Evolutionary conservation across 2,888 invertebrate genomes (phyloP), one percentile per base, ranked within the genome.

Genomic region (Metacarcinus magister): DNA sequence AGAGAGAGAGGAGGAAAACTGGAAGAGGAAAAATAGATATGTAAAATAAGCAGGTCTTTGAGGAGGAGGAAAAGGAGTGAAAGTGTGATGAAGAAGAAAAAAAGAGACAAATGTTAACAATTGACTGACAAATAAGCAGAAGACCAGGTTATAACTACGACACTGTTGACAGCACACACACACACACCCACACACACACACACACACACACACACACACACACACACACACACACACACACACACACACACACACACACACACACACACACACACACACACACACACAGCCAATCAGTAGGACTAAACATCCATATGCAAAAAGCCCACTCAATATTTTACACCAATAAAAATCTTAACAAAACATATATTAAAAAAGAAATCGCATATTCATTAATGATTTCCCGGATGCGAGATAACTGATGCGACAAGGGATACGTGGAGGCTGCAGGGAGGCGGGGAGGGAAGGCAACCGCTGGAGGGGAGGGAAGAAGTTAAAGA

Each of bases 201-300:
- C 32, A 90, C 90, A 90, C 32, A 90, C 32, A 90, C 89, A 89
- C 28, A 89, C 89, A 89, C 28, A 89, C 28, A 89, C 89, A 89
- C 28, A 89, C 16, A 89, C 89, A 89, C 28, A 89, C 89, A 89
- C 28, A 89, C 28, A 89, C 89, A 89, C 90, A 90, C n/a, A 32
- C n/a, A 90, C 90, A 90, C 32, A n/a, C 43, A n/a, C 90, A 28
- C 89, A 89, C 23, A 19, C 23, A 19, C 89, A 89, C 23, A 89
- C 43, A 19, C 89, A 19, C 23, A 89, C 89, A 19, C 23, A 28
- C 23, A 89, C 23, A 89, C 23, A 89, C 89, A 89, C 32, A 89
- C n/a, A 28, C 89, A 89, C 19, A 89, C 90, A 90, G 43, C 28
- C 28, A 90, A 39, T 23, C 90, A 90, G 2, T 13, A 19, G 16